Base-by-base conservation (phyloP, 2,113 vertebrate genomes). In the Esox niger region DNA sequence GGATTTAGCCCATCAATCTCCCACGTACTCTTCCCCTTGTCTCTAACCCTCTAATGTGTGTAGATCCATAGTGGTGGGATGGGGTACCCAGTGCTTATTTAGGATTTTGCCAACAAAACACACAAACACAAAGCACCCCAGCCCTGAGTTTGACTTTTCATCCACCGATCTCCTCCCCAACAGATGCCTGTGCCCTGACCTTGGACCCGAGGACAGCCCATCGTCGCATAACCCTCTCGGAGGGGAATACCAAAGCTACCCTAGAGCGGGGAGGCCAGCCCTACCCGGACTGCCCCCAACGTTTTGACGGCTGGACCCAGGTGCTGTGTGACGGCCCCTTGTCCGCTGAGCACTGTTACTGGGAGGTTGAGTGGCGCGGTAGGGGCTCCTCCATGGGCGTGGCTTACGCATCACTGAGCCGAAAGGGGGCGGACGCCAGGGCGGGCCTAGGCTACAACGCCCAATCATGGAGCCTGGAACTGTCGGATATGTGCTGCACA, bases 381-480 rank as follows among this genome's bases (percentile, higher is more conserved):
- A 75, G 86, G 0, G 94, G 92, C 0, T 75, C 88, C 35, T 92
- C 92, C 0, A 49, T 95, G 32, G 93, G 92, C 1, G 83, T 94
- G 52, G 90, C 58, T 1, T 90, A 88, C 23, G 87, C 84, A 8
- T 85, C 92, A 1, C 76, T 93, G 31, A 79, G 73, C 52, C 77
- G 91, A 57, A 90, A 91, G 67, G 92, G 92, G 2, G 82, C 86
- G 0, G 94, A 91, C 17, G 89, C 91, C 6, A 89, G 86, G 6
- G 77, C 91, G 0, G 92, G 91, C 13, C 91, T 95, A 17, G 93
- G 82, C 0, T 92, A 93, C 66, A 95, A 95, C 29, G 82, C 82
- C 60, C 92, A 92, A 70, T 96, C 93, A 1, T 94, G 93, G 93
- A 93, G 91, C 66, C 76, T 93, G 73, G 89, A 93, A 64, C 86